Evolutionary conservation across 2,797 vertebrate genomes (phyloP), one percentile per base, ranked within the genome.

Genomic region (Urosaurus nigricauda): DNA sequence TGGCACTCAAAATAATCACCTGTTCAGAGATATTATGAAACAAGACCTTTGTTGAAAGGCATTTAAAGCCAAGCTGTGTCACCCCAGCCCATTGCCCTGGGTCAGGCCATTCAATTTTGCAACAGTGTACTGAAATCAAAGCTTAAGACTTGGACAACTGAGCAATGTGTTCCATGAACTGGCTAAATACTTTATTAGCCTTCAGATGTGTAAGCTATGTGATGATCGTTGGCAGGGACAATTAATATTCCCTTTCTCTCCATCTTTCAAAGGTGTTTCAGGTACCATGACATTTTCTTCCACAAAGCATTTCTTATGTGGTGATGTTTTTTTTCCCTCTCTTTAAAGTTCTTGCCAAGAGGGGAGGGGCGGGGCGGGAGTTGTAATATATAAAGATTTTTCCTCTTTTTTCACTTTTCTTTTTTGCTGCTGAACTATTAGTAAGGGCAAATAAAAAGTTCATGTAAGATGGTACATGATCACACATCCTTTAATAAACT

Each of bases 21-120:
- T 74, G 79, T 58, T 84, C 75, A 16, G 58, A 88, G 74, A 71
- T 70, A 88, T 40, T 84, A 84, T 75, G 58, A 79, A 74, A 87
- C 70, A 47, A 58, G 51, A 71, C 35, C 75, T 84, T 51, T 17
- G 47, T 71, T 58, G 74, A 51, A 84, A 88, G 17, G 14, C 82
- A 71, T 79, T 51, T 71, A 79, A 84, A 88, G n/a, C 2, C 60
- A 58, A 89, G 75, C 53, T 85, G 87, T n/a, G 17, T 81, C 68
- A 14, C 37, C 58, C 35, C 6, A 87, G 53, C 24, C 43, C 11
- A 19, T 73, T 79, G 63, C 63, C 47, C 13, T 88, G 51, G 73
- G 63, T 70, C 81, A 84, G 82, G 37, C 13, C 14, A 78, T 70
- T 88, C 16, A 13, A 16, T n/a, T 78, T 84, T 71, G 43, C 74